These are phyloP conservation scores for Erythrocebus patas DNA, from an alignment of 2,113 vertebrate genomes.

Conservation along the genomic window DNA sequence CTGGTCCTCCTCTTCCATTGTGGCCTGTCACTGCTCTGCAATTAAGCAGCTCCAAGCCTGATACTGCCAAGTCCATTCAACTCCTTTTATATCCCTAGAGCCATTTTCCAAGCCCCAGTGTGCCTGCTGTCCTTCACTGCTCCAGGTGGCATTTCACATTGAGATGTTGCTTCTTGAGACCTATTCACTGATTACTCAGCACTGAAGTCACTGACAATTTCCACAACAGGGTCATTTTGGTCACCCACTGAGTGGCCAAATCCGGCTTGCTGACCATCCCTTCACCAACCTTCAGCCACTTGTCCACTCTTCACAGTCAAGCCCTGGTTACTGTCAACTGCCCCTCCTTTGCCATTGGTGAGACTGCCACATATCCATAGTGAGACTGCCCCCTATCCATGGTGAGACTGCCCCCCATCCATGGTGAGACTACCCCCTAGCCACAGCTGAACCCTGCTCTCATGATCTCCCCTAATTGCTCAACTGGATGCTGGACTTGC, in stretches of 20 bases:
- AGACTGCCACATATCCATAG: not conserved
- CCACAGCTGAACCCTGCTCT: not conserved
- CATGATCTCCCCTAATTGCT: not conserved
- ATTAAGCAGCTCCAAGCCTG: no score
- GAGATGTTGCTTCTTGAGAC: not conserved
- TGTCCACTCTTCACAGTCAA: not conserved
- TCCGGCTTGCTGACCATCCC: not conserved
- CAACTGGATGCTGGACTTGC: not conserved
- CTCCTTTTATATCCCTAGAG: not conserved
- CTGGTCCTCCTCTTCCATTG: not conserved
- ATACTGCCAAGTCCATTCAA: not conserved
- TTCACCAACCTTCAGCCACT: not conserved
- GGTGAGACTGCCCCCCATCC: no score
- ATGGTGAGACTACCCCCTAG: no score
- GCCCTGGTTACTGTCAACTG: not conserved
- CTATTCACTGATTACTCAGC: not conserved
- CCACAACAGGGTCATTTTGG: not conserved
- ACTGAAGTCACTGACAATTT: no score
- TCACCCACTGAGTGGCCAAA: not conserved
- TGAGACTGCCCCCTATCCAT: no score
- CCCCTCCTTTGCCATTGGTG: not conserved
- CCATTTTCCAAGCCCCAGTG: not conserved
- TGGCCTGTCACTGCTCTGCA: not conserved
- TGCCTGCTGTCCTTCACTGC: not conserved
- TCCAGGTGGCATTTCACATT: not conserved